Conservation (phyloP, 2,113 vertebrate species). For the Conger conger region DNA sequence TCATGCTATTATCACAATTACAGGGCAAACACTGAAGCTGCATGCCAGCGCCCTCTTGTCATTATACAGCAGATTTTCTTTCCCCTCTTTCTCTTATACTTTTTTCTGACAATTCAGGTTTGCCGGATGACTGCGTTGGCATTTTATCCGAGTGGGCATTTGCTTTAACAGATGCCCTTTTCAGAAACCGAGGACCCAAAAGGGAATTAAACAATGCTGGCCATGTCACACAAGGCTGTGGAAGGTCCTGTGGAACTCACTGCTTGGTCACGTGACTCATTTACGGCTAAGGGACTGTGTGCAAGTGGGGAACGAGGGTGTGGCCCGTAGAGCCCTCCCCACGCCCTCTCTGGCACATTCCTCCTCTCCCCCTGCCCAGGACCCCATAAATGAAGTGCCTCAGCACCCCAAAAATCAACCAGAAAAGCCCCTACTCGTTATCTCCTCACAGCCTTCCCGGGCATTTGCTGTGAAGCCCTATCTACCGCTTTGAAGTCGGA, state of each 20-base stretch:
- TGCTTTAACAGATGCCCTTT: background rate
- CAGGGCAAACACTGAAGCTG: background rate
- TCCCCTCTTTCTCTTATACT: background rate
- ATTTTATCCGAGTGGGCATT: background rate
- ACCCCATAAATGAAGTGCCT: constrained; percentile 55
- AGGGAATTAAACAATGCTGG: background rate
- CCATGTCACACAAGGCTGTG: background rate
- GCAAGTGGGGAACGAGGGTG: background rate
- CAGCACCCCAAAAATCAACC: constrained; percentile 74
- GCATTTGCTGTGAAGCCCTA: constrained; percentile 67
- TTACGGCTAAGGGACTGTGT: background rate
- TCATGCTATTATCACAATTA: background rate
- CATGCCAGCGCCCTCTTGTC: background rate
- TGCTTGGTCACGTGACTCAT: background rate
- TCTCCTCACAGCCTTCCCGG: constrained; percentile 68
- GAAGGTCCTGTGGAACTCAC: background rate
- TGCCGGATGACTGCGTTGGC: background rate
- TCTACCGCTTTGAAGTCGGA: constrained; percentile 77
- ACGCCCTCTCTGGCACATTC: constrained; percentile 32
- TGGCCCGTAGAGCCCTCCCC: background rate
- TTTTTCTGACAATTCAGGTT: background rate
- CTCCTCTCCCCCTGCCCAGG: constrained; percentile 58
- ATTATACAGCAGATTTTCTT: background rate
- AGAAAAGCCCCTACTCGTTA: constrained; percentile 73
- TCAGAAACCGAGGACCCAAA: background rate